Conservation (phyloP, 2,113 vertebrate species). For the Cricetomys ansorgei region DNA sequence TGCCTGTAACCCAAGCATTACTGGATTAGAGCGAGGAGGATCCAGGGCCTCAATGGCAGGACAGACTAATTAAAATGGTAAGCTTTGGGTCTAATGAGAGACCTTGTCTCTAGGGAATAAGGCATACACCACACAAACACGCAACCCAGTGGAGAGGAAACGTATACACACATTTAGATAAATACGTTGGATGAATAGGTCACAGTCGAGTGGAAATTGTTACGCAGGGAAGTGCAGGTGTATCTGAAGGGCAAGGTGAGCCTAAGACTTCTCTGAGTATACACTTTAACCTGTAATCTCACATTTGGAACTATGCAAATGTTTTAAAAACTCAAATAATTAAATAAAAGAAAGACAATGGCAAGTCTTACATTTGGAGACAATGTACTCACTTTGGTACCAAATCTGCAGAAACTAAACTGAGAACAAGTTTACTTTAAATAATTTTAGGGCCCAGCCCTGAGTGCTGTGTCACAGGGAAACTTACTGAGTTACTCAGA, state of each 20-base stretch:
- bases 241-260: not conserved
- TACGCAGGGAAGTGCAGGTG: not conserved
- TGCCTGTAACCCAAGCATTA: not conserved
- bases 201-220: not conserved
- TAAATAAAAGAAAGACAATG: not conserved
- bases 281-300: not conserved
- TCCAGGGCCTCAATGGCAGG: not conserved
- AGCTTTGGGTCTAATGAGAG: not conserved
- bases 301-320: not conserved
- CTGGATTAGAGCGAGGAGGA: not conserved
- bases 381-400: not conserved
- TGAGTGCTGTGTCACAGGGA: not conserved
- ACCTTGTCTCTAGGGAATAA: no score
- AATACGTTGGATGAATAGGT: not conserved
- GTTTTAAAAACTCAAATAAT: not conserved
- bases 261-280: not conserved
- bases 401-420: not conserved
- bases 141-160: not conserved
- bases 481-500: not conserved
- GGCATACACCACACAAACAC: no score
- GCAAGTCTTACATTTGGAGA: not conserved
- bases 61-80: not conserved
- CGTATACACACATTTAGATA: not conserved
- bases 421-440: not conserved
- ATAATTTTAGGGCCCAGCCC: not conserved